phyloP scores from a whole-genome alignment of 1,140 invertebrate genomes.

The Anastrepha obliqua region DNA sequence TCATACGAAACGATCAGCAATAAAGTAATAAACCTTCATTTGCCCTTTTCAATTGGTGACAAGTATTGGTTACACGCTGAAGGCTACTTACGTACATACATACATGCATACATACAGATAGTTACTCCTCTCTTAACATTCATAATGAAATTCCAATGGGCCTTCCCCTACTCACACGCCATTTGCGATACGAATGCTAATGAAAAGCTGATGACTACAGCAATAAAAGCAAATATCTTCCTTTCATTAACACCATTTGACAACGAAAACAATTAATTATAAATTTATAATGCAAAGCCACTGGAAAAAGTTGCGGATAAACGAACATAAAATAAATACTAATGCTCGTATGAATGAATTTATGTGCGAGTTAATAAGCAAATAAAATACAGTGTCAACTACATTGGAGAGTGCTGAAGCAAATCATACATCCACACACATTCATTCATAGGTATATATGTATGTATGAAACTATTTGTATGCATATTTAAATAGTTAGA shows the following conservation, averaged over 20 bases:
- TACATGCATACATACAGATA: too few relatives aligned
- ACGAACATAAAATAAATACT: slow-evolving; percentile 59
- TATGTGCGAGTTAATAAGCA: slow-evolving; percentile 22
- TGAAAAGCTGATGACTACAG: slow-evolving; percentile 22
- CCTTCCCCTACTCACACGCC: not conserved
- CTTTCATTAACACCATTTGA: slow-evolving; percentile 18
- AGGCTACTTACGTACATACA: too few relatives aligned
- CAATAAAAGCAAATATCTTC: slow-evolving; percentile 31
- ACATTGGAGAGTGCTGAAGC: not conserved
- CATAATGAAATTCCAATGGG: not conserved
- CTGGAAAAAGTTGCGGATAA: slow-evolving; percentile 33
- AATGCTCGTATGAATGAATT: not conserved
- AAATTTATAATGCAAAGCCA: slow-evolving; percentile 65
- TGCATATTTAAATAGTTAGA: not conserved
- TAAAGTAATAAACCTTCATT: not conserved
- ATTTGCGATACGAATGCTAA: not conserved
- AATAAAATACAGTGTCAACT: slow-evolving; percentile 13
- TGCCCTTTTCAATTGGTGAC: not conserved
- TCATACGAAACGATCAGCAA: not conserved
- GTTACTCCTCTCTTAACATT: not conserved
- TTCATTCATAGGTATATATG: too few relatives aligned
- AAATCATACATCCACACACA: too few relatives aligned
- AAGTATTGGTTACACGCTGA: not conserved
- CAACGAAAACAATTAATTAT: slow-evolving; percentile 72
- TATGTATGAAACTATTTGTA: not conserved